Evolutionary conservation across 2,113 vertebrate species (phyloP).

Genomic region (Mionectes macconnelli): DNA sequence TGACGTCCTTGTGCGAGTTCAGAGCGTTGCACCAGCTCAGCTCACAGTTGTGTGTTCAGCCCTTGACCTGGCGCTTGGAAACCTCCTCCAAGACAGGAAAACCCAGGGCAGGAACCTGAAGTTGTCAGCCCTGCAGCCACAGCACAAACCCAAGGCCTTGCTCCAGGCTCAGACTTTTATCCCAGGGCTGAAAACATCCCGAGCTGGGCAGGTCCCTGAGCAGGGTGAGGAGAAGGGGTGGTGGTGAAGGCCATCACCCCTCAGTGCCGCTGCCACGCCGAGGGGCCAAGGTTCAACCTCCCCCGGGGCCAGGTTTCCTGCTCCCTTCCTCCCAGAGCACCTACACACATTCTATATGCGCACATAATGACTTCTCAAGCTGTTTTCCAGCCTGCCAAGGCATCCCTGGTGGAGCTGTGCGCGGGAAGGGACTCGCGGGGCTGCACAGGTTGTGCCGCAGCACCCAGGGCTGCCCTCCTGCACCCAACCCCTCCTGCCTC

Average conservation of each 20-base stretch:
- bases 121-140: background rate
- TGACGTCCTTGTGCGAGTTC: background rate
- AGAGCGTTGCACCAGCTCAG: background rate
- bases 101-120: background rate
- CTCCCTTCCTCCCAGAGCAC: background rate
- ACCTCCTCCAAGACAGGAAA: slow-evolving; percentile 16
- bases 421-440: rapidly evolving
- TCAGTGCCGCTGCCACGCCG: rapidly evolving
- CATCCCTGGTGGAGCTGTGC: rapidly evolving
- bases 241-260: background rate
- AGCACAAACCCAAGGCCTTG: background rate
- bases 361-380: background rate
- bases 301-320: background rate
- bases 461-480: background rate
- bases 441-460: background rate
- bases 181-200: background rate
- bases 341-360: rapidly evolving
- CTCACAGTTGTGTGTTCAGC: background rate
- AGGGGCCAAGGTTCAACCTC: background rate
- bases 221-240: rapidly evolving
- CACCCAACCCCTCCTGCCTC: background rate
- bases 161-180: background rate
- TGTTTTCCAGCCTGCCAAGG: background rate
- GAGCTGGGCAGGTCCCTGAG: background rate
- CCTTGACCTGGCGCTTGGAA: background rate